Evolutionary conservation across 2,113 vertebrate species (phyloP), one percentile per base, ranked within the genome.

Genomic region (Pachyramphus minor): DNA sequence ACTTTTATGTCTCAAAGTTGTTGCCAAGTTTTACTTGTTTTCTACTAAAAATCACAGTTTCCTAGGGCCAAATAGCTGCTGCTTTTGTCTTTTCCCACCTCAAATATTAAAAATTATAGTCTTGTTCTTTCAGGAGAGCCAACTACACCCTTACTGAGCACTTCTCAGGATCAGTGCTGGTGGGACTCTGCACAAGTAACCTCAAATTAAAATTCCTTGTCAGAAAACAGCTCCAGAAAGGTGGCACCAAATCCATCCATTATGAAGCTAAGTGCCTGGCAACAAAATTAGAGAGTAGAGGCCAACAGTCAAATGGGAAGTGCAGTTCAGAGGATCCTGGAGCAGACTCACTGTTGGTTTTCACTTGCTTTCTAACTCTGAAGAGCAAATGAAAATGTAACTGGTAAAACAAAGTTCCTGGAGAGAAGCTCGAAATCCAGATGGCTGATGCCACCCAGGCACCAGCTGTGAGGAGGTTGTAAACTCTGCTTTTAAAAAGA

Each of bases 381-480:
- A 87, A 78, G 35, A 79, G 31, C 22, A 86, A 68, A 69, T 42
- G 28, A 87, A 87, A 90, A 79, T 59, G 18, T 73, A 69, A 73
- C 53, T 39, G 21, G 45, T 72, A 66, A 91, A 91, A 82, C 39
- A 14, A 79, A 52, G 50, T 93, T 95, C 94, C 91, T 95, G 76
- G 93, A 95, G 93, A 74, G 94, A 92, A 89, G 52, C 7, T 80
- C 21, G 35, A 59, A 85, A 80, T 89, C 89, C 84, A 83, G 67
- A 77, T 87, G 71, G 62, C 37, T 85, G 84, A 62, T 91, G 85
- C 84, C 87, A 93, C 63, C n/a, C 87, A 83, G 67, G 59, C 74
- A 77, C 71, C 89, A 91, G 82, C 87, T 95, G 89, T 91, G 74
- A 79, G 45, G 52, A 96, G 67, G 75, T 71, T 94, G 71, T 62